Conservation (phyloP, 2,113 vertebrate genomes). For the Tetrax tetrax region DNA sequence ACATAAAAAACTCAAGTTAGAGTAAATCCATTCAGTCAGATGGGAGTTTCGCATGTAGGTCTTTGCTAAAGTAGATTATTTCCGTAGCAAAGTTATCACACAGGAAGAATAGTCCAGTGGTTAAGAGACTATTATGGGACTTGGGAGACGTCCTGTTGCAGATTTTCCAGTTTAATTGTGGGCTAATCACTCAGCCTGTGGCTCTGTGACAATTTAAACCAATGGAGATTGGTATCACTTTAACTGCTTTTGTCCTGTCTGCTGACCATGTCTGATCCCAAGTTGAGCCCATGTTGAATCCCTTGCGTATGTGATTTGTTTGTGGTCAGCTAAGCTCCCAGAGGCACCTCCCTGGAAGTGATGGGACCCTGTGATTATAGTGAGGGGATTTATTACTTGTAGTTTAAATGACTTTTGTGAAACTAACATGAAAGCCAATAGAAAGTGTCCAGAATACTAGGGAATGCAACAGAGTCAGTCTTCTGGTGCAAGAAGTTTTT, state of each 20-base stretch:
- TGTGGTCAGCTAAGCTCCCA: not conserved
- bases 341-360: not conserved
- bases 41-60: not conserved
- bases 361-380: not conserved
- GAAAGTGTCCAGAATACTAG: not conserved
- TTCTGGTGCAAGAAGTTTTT: not conserved
- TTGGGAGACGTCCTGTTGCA: not conserved
- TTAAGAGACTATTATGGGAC: not conserved
- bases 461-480: not conserved
- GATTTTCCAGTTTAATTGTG: not conserved
- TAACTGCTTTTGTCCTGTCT: not conserved
- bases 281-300: not conserved
- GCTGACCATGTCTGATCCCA: not conserved
- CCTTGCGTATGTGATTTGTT: not conserved
- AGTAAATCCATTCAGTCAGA: not conserved
- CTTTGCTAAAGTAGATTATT: not conserved
- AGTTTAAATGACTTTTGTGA: not conserved
- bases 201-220: not conserved
- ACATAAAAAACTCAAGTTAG: not conserved
- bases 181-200: not conserved
- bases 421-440: not conserved
- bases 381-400: not conserved
- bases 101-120: rapidly evolving
- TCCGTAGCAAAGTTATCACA: not conserved
- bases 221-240: not conserved